phyloP scores from a whole-genome alignment of 2,888 invertebrate species.

The Danaus chrysippus region DNA sequence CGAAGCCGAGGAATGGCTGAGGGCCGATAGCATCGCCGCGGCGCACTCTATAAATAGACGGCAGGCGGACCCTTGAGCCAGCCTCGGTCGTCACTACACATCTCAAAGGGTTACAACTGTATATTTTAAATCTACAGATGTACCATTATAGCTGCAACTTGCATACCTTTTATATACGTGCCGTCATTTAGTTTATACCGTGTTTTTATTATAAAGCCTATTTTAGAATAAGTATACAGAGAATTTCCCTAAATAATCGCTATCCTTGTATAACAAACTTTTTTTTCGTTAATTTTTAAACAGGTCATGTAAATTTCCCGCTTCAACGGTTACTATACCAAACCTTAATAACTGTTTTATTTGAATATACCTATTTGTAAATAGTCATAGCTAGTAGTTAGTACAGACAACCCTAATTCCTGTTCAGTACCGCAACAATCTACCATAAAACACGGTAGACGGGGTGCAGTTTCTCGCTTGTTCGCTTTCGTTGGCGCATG shows the following conservation, averaged over 20 bases:
- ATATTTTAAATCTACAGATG: slow-evolving; percentile 30
- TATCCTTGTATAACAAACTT: too few species aligned
- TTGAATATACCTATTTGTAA: too few species aligned
- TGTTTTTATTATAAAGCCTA: slow-evolving; percentile 8
- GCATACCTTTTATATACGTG: not conserved
- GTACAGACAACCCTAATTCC: slow-evolving; percentile 37
- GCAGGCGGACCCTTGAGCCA: slow-evolving; percentile 74
- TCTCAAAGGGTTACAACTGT: slow-evolving; percentile 53
- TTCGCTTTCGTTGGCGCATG: slow-evolving; percentile 71
- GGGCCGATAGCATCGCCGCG: slow-evolving; percentile 67
- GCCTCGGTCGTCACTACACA: slow-evolving; percentile 60
- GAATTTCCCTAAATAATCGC: too few species aligned
- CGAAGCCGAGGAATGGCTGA: slow-evolving; percentile 55
- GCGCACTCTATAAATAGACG: slow-evolving; percentile 72
- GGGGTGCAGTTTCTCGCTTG: slow-evolving; percentile 59
- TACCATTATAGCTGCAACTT: slow-evolving; percentile 16
- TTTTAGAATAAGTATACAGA: slow-evolving; percentile 6
- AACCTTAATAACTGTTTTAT: too few species aligned
- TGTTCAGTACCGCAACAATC: slow-evolving; percentile 61
- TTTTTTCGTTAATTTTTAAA: too few species aligned
- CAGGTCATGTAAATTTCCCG: too few species aligned
- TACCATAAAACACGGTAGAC: slow-evolving; percentile 66
- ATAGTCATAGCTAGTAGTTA: too few species aligned
- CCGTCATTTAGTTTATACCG: not conserved
- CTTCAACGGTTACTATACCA: too few species aligned